These are phyloP conservation scores for Drosophila bipectinata DNA, from an alignment of 1,140 invertebrate species.

Conservation along the genomic window DNA sequence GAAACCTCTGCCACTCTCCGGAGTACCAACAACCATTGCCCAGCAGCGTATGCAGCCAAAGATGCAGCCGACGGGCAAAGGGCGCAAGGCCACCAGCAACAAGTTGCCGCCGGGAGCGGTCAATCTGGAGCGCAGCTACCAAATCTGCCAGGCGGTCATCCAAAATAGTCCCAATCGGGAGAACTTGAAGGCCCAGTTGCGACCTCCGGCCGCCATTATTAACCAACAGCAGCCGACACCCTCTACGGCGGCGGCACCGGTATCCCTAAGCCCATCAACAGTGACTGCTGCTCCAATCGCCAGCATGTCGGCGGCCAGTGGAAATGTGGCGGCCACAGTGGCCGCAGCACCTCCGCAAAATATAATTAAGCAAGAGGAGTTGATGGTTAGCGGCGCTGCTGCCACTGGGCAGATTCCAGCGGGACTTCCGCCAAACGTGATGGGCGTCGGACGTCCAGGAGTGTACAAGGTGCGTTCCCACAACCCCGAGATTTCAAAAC, in stretches of 20 bases:
- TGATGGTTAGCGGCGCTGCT: constrained; percentile 57
- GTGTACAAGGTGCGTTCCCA: constrained; percentile 71
- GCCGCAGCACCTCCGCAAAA: constrained; percentile 55
- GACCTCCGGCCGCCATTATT: constrained; percentile 90
- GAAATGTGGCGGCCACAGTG: constrained; percentile 44
- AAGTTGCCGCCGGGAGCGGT: constrained; percentile 94
- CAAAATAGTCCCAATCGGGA: constrained; percentile 95
- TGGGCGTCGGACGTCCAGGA: constrained; percentile 78
- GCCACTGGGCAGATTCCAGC: constrained; percentile 52
- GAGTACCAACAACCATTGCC: constrained; percentile 82
- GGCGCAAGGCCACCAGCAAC: constrained; percentile 85
- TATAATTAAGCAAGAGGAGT: constrained; percentile 63
- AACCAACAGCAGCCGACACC: constrained; percentile 56
- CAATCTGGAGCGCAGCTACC: constrained; percentile 96
- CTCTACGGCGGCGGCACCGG: constrained; percentile 14
- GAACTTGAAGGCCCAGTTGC: constrained; percentile 93
- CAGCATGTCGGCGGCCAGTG: constrained; percentile 46
- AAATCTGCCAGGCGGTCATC: constrained; percentile 97
- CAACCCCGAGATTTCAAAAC: not conserved
- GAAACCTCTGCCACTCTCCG: constrained; percentile 84
- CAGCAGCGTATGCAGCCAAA: constrained; percentile 81
- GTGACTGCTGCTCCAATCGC: constrained; percentile 65
- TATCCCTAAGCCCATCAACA: constrained; percentile 51
- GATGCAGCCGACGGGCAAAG: constrained; percentile 71
- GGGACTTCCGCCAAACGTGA: constrained; percentile 72